Evolutionary conservation across 2,888 invertebrate genomes (phyloP).

Genomic region (Mythimna impura): DNA sequence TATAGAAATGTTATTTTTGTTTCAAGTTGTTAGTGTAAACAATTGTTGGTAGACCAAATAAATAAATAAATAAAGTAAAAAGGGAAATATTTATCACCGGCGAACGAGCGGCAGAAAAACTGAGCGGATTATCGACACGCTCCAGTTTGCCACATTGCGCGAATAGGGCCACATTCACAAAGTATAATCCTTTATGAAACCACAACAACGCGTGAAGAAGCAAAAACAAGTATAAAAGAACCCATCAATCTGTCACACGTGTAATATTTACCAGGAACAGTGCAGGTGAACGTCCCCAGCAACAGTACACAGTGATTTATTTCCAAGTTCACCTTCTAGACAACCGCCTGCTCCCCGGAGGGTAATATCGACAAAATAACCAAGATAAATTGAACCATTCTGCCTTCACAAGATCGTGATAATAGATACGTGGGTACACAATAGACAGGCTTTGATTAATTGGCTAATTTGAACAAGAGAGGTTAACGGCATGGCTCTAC

Average conservation of each 20-base stretch:
- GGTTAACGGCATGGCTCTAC: constrained; percentile 72
- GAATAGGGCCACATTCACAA: constrained; percentile 40
- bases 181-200: constrained; percentile 58
- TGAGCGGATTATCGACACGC: constrained; percentile 60
- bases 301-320: constrained; percentile 81
- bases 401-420: constrained; percentile 64
- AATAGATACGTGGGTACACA: constrained; percentile 63
- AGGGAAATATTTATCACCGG: constrained; percentile 30
- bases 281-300: constrained; percentile 81
- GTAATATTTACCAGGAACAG: constrained; percentile 69
- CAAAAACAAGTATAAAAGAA: constrained; percentile 62
- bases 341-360: constrained; percentile 67
- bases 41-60: too few species aligned
- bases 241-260: constrained; percentile 68
- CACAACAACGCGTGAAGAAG: constrained; percentile 46
- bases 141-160: constrained; percentile 15
- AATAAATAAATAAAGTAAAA: too few species aligned
- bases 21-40: too few species aligned
- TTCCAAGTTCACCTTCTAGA: constrained; percentile 75
- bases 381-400: constrained; percentile 70
- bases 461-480: constrained; percentile 73
- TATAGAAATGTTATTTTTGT: too few species aligned
- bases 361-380: constrained; percentile 70
- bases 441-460: constrained; percentile 69
- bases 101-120: constrained; percentile 34